Evolutionary conservation across 1,140 invertebrate species (phyloP).

Genomic region (Orchesella cincta): DNA sequence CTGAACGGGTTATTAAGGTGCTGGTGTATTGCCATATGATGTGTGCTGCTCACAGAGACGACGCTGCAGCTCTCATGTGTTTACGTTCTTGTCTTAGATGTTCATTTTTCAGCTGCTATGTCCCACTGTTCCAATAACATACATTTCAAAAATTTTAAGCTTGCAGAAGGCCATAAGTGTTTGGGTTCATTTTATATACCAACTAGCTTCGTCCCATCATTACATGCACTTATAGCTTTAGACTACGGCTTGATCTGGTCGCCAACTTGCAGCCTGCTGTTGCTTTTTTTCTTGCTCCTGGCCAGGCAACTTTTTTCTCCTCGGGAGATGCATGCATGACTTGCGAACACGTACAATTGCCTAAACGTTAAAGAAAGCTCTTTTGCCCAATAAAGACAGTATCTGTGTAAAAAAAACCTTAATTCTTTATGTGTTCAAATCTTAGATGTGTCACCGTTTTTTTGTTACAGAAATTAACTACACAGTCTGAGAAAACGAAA

Average conservation of each 20-base stretch:
- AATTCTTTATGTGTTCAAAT: no score
- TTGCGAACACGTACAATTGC: not conserved
- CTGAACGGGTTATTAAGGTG: no score
- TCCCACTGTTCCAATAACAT: constrained; percentile 48
- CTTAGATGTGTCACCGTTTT: no score
- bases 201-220: not conserved
- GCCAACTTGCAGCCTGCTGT: not conserved
- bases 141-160: constrained; percentile 39
- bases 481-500: no score
- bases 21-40: no score
- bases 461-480: no score
- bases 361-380: no score
- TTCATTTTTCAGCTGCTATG: constrained; percentile 26
- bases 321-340: not conserved
- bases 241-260: not conserved
- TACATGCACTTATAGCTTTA: not conserved
- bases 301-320: not conserved
- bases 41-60: no score
- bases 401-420: no score
- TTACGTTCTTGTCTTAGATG: not conserved
- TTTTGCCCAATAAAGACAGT: no score
- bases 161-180: constrained; percentile 20
- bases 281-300: not conserved
- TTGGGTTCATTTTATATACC: not conserved
- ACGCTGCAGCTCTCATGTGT: constrained; percentile 4